These are phyloP conservation scores for Volucella zonaria DNA, from an alignment of 2,888 invertebrate species.

Conservation along the genomic window DNA sequence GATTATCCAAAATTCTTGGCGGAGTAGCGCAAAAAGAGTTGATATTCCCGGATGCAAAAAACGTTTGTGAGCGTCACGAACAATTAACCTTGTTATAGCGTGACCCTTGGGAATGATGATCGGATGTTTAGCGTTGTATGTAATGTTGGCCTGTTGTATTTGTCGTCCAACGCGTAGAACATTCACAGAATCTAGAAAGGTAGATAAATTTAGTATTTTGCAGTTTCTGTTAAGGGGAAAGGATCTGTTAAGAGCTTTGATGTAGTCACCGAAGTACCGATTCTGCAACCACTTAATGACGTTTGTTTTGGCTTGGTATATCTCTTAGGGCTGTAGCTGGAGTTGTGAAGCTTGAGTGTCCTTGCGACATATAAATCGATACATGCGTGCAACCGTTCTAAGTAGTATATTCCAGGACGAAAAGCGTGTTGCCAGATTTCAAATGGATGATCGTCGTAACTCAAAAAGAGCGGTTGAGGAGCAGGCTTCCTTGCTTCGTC, in stretches of 20 bases:
- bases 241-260: background rate
- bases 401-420: background rate
- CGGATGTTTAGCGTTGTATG: slow-evolving; percentile 42
- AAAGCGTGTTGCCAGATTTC: background rate
- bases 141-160: slow-evolving; percentile 60
- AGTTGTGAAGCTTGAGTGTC: background rate
- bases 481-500: background rate
- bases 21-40: slow-evolving; percentile 5
- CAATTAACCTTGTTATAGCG: slow-evolving; percentile 5
- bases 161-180: slow-evolving; percentile 74
- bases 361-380: background rate
- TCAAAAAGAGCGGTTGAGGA: background rate
- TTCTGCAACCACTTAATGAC: slow-evolving; percentile 1
- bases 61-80: slow-evolving; percentile 7
- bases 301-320: background rate
- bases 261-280: background rate
- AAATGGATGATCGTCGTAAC: background rate
- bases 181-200: slow-evolving; percentile 69
- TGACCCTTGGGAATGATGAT: slow-evolving; percentile 24
- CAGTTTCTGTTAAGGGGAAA: background rate
- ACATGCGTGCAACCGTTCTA: background rate
- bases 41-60: slow-evolving; percentile 34
- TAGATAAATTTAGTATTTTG: slow-evolving; percentile 36
- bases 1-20: slow-evolving; percentile 11
- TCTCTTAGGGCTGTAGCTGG: too few species aligned